A percentile compares a stretch with the other conserved stretches of the same genome.
phyloP scores from a whole-genome alignment of 2,113 vertebrate genomes.

The Vireo altiloquus region DNA sequence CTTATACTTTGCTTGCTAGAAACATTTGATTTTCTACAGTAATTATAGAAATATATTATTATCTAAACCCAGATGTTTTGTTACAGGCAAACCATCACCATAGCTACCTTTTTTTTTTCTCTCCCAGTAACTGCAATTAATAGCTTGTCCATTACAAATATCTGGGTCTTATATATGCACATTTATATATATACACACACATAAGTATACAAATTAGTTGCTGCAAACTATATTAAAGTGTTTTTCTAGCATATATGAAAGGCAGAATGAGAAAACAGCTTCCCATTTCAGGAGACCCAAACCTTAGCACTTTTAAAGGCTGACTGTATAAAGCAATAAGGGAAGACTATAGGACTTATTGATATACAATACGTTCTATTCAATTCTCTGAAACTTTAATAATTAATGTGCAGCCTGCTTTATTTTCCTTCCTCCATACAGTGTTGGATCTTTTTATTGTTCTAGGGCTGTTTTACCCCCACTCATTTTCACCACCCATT shows the following conservation, averaged over 20 bases:
- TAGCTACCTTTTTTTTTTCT: background rate
- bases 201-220: background rate
- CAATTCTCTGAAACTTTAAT: background rate
- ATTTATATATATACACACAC: background rate
- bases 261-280: background rate
- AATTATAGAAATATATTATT: slow-evolving; percentile 1
- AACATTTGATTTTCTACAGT: background rate
- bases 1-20: background rate
- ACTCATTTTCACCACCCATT: background rate
- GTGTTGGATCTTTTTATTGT: background rate
- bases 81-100: background rate
- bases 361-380: background rate
- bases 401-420: background rate
- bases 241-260: background rate
- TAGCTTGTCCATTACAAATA: background rate
- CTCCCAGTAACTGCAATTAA: background rate
- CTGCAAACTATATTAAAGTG: background rate
- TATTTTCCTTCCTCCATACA: background rate
- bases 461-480: background rate
- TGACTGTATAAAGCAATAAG: background rate
- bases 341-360: background rate
- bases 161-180: background rate
- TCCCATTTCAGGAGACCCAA: background rate
- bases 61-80: background rate
- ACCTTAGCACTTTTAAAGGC: background rate